Evolutionary conservation across 2,888 invertebrate genomes (phyloP).

Genomic region (Dasypolia templi): DNA sequence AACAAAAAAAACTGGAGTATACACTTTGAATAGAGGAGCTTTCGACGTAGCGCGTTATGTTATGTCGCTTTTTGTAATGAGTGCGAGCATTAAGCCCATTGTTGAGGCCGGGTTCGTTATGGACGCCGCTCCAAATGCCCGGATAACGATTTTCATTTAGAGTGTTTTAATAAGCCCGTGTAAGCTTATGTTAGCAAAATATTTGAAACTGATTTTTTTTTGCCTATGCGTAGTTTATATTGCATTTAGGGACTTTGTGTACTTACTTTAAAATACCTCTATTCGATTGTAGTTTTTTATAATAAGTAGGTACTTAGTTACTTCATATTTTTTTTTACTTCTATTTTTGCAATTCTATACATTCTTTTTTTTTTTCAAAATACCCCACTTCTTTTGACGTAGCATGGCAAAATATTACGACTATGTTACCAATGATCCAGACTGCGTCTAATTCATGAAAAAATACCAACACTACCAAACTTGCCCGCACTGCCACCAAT

Average conservation of each 20-base stretch:
- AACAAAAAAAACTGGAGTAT: constrained; percentile 89
- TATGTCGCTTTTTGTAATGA: constrained; percentile 91
- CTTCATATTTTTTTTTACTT: constrained; percentile 25
- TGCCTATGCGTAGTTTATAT: constrained; percentile 44
- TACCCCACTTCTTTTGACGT: background rate
- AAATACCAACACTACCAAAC: background rate
- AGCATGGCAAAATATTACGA: background rate
- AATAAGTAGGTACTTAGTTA: background rate
- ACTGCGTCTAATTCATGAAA: background rate
- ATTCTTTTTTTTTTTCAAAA: constrained; percentile 4
- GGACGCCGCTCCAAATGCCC: constrained; percentile 88
- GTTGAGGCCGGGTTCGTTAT: constrained; percentile 89
- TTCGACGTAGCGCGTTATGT: constrained; percentile 89
- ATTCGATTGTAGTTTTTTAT: constrained; percentile 25
- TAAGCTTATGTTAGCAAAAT: constrained; percentile 84
- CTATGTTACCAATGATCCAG: background rate
- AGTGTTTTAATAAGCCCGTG: constrained; percentile 89
- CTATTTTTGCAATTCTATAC: constrained; percentile 13
- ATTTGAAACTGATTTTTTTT: constrained; percentile 72
- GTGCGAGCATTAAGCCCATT: constrained; percentile 90
- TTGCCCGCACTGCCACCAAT: background rate
- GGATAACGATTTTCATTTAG: constrained; percentile 90
- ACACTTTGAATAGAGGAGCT: constrained; percentile 90
- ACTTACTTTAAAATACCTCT: constrained; percentile 48
- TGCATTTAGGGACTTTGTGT: constrained; percentile 46